Evolutionary conservation across 1,140 invertebrate genomes (phyloP), one percentile per base, ranked within the genome.

Genomic region (Eumaeus atala): DNA sequence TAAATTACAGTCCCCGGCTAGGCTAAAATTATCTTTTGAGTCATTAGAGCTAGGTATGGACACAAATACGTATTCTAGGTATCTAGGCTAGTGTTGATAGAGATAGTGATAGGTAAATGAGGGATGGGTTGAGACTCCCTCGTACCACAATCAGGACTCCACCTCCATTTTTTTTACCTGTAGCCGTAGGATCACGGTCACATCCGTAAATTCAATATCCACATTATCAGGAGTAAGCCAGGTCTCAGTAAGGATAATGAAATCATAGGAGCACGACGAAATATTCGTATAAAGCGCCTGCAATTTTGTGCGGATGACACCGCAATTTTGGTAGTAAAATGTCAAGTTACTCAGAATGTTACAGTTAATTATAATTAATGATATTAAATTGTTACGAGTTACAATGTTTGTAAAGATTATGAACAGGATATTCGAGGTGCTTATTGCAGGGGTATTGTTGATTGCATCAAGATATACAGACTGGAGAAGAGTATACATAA

Each of bases 171-270:
- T 9, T 21, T 28, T 38, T 52, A 1, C 49, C 53, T 1, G 49
- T 59, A 6, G 36, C 47, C 0, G 9, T 16, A 1, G 51, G 51
- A 17, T 65, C 51, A 0, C 59, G 50, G 9, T 65, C 63, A 37
- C 51, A 21, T 65, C 59, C n/a, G 61, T 40, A 11, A 58, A 28
- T 18, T 61, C 56, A 21, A 14, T 51, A 16, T 61, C 55, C 16
- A 1, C 9, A 42, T 62, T 61, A 35, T 48, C 33, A 12, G 48
- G 34, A 9, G 35, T 16, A 33, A 66, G 21, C 57, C 64, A 66
- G 1, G 64, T 66, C 52, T 66, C 64, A 35, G 59, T 54, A 0
- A 62, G 42, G 11, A 65, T 54, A 6, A 65, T 61, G 6, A 65
- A 11, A 12, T 61, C 58, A 35, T 61, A 64, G 0, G 12, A 21